A percentile compares a stretch with the other conserved stretches of the same genome.
Conservation (phyloP, 2,113 vertebrate genomes). For the Melanotaenia duboulayi region DNA sequence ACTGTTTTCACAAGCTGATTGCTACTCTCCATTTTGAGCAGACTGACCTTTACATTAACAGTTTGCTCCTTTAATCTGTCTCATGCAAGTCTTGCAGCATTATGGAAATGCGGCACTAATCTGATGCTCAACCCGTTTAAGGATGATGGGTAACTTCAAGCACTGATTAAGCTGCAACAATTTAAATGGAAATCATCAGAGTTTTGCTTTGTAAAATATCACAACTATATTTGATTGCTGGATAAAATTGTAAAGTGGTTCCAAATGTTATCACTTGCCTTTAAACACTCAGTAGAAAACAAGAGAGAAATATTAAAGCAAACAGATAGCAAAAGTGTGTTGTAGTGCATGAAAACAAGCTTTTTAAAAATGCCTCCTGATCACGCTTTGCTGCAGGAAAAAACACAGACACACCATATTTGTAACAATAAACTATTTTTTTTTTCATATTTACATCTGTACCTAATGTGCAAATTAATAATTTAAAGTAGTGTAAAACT, state of each 20-base stretch:
- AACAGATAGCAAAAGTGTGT: constrained; percentile 6
- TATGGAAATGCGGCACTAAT: not conserved
- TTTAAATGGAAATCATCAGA: not conserved
- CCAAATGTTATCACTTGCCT: not conserved
- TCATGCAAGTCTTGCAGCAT: not conserved
- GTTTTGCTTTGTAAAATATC: not conserved
- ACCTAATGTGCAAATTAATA: constrained; percentile 89
- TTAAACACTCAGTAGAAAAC: constrained; percentile 1
- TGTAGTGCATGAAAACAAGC: not conserved
- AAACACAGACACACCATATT: constrained; percentile 82
- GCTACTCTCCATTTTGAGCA: not conserved
- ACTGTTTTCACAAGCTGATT: not conserved
- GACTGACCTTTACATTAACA: not conserved
- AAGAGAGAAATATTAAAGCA: not conserved
- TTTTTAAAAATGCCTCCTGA: not conserved
- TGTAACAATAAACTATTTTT: constrained; percentile 88
- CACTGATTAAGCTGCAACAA: not conserved
- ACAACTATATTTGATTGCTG: not conserved
- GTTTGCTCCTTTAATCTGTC: not conserved
- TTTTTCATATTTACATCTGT: constrained; percentile 85
- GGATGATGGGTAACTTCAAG: not conserved
- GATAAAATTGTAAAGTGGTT: not conserved
- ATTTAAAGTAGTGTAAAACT: constrained; percentile 84
- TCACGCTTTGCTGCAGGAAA: constrained; percentile 57
- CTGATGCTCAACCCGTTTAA: not conserved